Base-by-base conservation (phyloP, 2,888 invertebrate species). In the Agriotes lineatus region DNA sequence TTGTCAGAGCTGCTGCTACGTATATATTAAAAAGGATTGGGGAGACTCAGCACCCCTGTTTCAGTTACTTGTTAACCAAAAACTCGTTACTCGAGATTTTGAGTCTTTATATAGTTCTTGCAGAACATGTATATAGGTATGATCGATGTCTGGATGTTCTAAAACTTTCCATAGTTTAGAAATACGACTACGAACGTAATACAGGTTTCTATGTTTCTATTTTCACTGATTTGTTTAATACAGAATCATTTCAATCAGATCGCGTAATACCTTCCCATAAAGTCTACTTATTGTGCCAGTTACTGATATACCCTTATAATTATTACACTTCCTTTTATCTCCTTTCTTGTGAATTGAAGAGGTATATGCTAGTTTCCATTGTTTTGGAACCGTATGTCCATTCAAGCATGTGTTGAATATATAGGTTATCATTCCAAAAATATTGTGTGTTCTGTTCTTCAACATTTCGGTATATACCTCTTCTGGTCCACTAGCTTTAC, bases 21-120 rank as follows among this genome's bases (percentile, higher is more conserved):
- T 44, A 48, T 20, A 48, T 48, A 20, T 48, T 48, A 48, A 48
- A 20, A n/a, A 48, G 20, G 19, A 10, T 48, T 19, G 19, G 20
- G 1, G 20, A 19, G 2, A 48, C 16, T n/a, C 9, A 44, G 16
- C 44, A 44, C 16, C 10, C 14, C n/a, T n/a, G n/a, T 44, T 14
- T 14, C 12, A 44, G 44, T 44, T 3, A 6, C 19, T 44, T 44
- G 5, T 14, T 44, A 18, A 44, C 44, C 16, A 5, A 3, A 44
- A 44, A 44, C 16, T 14, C 44, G 2, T 37, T 37, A 37, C 35
- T 37, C 4, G 7, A n/a, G 35, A 37, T 4, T 42, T 42, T 12
- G 42, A 16, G n/a, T 42, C 16, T 42, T 42, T 12, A 16, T 42
- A 7, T 14, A 42, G 42, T 42, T 10, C 35, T 37, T n/a, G 35